These are phyloP conservation scores for Dolichotis patagonum DNA, from an alignment of 2,113 vertebrate genomes.

Conservation along the genomic window DNA sequence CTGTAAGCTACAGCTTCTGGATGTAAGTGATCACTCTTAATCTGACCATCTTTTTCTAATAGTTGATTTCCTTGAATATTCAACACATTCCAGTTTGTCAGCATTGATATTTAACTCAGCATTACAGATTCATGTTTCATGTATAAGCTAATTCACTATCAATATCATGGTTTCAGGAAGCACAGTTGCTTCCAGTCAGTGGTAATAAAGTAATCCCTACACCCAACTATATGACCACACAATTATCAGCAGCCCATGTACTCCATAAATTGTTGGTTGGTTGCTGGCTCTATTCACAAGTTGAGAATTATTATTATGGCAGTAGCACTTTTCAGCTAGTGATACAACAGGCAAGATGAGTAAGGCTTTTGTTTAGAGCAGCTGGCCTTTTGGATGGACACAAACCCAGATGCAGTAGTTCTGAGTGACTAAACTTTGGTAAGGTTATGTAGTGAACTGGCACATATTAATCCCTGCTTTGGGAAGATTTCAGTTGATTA, in stretches of 20 bases:
- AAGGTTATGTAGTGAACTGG: conserved; percentile 77
- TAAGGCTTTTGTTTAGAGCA: conserved; percentile 75
- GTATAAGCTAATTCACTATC: background rate
- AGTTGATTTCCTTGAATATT: background rate
- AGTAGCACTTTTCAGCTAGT: conserved; percentile 66
- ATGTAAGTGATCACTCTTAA: conserved; percentile 24
- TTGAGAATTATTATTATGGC: conserved; percentile 46
- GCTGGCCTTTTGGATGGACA: conserved; percentile 80
- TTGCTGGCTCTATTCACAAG: conserved; percentile 52
- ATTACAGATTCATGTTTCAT: background rate
- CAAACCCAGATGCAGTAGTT: conserved; percentile 84
- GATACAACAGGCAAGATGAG: conserved; percentile 72
- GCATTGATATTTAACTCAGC: background rate
- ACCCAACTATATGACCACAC: conserved; percentile 41
- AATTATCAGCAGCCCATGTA: conserved; percentile 16
- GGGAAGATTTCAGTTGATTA: conserved; percentile 65
- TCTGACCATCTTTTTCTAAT: background rate
- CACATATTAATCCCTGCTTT: conserved; percentile 39
- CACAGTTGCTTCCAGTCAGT: conserved; percentile 55
- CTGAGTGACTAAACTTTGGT: conserved; percentile 80
- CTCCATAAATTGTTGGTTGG: conserved; percentile 59
- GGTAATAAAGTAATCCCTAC: conserved; percentile 18
- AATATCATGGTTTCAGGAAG: conserved; percentile 15
- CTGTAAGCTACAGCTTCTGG: background rate
- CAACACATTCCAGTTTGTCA: background rate